Base-by-base conservation (phyloP, 2,113 vertebrate species). In the Anseranas semipalmata region DNA sequence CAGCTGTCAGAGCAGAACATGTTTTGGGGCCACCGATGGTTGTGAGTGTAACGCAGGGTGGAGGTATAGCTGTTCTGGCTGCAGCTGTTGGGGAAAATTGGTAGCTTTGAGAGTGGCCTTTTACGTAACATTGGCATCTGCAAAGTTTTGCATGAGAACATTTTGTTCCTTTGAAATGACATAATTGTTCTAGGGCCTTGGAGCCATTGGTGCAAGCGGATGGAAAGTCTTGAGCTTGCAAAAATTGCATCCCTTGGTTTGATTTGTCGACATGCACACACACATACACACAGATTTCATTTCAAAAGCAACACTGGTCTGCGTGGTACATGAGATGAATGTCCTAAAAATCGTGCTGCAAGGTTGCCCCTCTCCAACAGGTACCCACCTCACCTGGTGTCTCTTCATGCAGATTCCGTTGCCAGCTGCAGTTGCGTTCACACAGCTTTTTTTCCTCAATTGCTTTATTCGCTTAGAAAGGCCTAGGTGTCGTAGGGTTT, bases 241-340 rank as follows among this genome's bases (percentile, higher is more conserved):
- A 45, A n/a, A 56, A 9, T 3, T 1, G 3, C 56, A 3, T n/a
- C 60, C 74, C 25, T 55, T 3, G 8, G 24, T 62, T 45, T n/a
- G 5, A 1, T 4, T 7, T 4, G 1, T 7, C 3, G 25, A 5
- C 41, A 9, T 6, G 8, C 2, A 6, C 0, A 1, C 9, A 2
- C 3, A 3, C 15, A 5, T 7, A 1, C 1, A 2, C 24, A 9
- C 46, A n/a, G 55, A 39, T 35, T 35, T 45, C 10, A 1, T 28
- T 18, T 37, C 0, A 7, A 41, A 66, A 32, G 48, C 6, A 0
- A 13, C 27, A 73, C 41, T 41, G 58, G 14, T 41, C 39, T 52
- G 35, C 33, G n/a, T 32, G 15, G 1, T 13, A 10, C 0, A 5
- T 9, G 21, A 5, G 6, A 15, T 11, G 4, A 27, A 3, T 2